Evolutionary conservation across 2,113 vertebrate species (phyloP), one percentile per base, ranked within the genome.

Genomic region (Glareola pratincola): DNA sequence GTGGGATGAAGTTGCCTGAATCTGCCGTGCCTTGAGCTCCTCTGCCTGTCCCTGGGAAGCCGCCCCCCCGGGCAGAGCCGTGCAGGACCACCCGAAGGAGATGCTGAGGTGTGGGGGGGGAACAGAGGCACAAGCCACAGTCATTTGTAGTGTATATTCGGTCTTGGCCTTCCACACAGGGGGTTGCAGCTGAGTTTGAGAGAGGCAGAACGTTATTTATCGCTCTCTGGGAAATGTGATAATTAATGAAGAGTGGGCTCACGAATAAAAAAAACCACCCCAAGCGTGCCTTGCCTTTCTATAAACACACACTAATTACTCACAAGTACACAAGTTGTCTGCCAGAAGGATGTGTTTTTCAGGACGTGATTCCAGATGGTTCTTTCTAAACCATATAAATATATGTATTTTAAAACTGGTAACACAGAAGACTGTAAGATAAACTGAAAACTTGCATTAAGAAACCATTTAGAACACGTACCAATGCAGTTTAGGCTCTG

Each of bases 311-410:
- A 5, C 43, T 72, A 78, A 93, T 94, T 92, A 64, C 48, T 51
- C 43, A 47, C 34, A 84, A 92, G 83, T 45, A 53, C 48, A 41
- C 45, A 16, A 85, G 60, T 15, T 51, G 34, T 41, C 56, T 91
- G 88, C 86, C 94, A 95, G 82, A 81, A 94, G 68, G 83, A 81
- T 53, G 37, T 68, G 69, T 91, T 94, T 83, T 81, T 78, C 80
- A 78, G 79, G 30, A 64, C 1, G 0, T n/a, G 85, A 17, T 68
- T 91, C 88, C 94, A 96, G 95, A 94, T 95, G 92, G 92, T 81
- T 86, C 80, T 85, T 94, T 78, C 87, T 88, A 56, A 89, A 62
- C 73, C 66, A 1, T 89, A 64, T 78, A 95, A 92, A 94, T 91
- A 72, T 27, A 87, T 48, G 56, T 63, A 63, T 74, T 81, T 91